Conservation (phyloP, 2,888 invertebrate genomes). For the Yponomeuta sedellus region DNA sequence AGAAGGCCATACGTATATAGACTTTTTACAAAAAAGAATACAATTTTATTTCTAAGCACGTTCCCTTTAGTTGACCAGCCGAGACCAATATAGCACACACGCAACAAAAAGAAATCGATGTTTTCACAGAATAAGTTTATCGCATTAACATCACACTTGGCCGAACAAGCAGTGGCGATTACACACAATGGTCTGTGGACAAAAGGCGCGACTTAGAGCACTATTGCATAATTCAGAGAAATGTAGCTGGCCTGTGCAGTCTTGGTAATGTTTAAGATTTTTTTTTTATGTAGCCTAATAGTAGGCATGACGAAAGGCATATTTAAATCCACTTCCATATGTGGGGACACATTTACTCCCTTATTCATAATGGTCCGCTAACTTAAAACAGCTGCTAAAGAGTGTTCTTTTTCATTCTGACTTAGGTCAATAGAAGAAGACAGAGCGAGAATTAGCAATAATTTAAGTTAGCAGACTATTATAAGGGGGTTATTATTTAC, state of each 20-base stretch:
- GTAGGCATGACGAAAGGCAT: too few species aligned
- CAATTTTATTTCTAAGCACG: neutral
- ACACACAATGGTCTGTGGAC: conserved; percentile 3
- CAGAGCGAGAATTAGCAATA: too few species aligned
- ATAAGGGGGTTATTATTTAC: too few species aligned
- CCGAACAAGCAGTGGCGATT: conserved; percentile 22
- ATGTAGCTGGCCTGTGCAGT: neutral
- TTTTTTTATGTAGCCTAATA: neutral
- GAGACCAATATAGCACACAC: neutral
- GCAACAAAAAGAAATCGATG: neutral
- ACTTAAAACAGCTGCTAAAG: too few species aligned
- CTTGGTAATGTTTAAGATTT: neutral
- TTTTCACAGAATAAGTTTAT: conserved; percentile 28
- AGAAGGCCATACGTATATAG: too few species aligned
- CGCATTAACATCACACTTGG: conserved; percentile 46
- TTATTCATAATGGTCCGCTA: too few species aligned
- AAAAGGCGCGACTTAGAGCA: neutral
- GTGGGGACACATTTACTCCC: too few species aligned
- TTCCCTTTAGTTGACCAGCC: neutral
- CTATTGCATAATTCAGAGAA: conserved; percentile 4
- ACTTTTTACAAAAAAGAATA: too few species aligned
- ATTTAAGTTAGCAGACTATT: too few species aligned
- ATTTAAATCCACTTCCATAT: too few species aligned
- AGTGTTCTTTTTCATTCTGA: too few species aligned
- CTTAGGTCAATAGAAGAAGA: too few species aligned